Base-by-base conservation (phyloP, 2,797 vertebrate genomes). In the Leptatherina wallacei region DNA sequence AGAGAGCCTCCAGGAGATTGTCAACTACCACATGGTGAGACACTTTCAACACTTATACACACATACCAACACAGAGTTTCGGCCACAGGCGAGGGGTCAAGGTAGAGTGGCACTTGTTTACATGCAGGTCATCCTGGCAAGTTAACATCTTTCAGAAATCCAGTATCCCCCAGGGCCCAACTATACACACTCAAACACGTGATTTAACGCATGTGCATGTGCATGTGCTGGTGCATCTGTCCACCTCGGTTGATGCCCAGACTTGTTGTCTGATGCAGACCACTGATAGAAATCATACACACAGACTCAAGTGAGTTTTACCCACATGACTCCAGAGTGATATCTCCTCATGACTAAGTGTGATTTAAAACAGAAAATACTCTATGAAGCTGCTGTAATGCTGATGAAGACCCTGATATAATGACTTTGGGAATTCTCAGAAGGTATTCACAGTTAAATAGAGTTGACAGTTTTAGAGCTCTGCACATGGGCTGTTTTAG, bases 21-120 rank as follows among this genome's bases (percentile, higher is more conserved):
- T 97, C 86, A 99, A 98, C 94, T 98, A 98, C 71, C 97, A 99
- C 92, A 98, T 95, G 96, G 98, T 99, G 88, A 94, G 96, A 77
- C 20, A 54, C 12, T 75, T 65, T 52, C 13, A 49, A 49, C 69
- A 14, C 24, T 27, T 27, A 63, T 10, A 57, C 38, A 36, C 29
- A 69, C 38, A 52, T 47, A 27, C 42, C 66, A 62, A 77, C 61
- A 54, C 57, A 36, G 14, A 49, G 33, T 51, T 71, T 74, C 44
- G 65, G 64, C 64, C 60, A 75, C 56, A 62, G 62, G 69, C 59
- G 0, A 69, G 69, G 77, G 58, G 80, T 80, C 2, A 14, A 5
- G 14, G 57, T 58, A 52, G 55, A 75, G 49, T 57, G 38, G 29
- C 40, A 64, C 75, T 80, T 2, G 0, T 56, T 80, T 83, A 78